phyloP scores from a whole-genome alignment of 2,797 vertebrate species.

The Hippopotamyrus pictus region DNA sequence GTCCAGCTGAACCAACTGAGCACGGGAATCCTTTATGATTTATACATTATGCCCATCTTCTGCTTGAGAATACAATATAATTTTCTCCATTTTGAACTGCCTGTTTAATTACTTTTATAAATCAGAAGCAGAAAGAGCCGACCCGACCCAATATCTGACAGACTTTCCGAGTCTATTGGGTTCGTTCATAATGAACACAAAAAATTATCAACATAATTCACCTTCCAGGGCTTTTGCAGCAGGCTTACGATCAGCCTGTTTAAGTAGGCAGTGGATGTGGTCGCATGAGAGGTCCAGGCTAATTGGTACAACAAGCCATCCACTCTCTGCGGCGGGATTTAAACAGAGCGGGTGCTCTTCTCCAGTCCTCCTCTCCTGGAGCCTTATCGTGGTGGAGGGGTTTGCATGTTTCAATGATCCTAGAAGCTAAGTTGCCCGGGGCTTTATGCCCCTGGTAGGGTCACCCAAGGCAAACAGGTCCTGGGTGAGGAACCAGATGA shows the following conservation, averaged over 20 bases:
- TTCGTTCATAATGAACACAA: background rate
- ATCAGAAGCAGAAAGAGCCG: background rate
- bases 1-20: background rate
- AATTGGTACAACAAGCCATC: background rate
- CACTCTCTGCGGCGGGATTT: background rate
- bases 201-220: background rate
- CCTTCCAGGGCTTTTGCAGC: background rate
- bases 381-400: too few species aligned
- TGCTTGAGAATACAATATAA: background rate
- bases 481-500: too few species aligned
- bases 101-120: background rate
- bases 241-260: background rate
- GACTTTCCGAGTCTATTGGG: background rate
- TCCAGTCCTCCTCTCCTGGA: too few species aligned
- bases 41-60: background rate
- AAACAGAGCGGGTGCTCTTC: background rate
- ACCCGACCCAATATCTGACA: background rate
- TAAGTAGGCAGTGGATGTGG: background rate
- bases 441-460: too few species aligned
- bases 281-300: background rate
- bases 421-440: too few species aligned
- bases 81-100: background rate
- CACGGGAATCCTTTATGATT: background rate
- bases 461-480: too few species aligned
- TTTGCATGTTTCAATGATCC: too few species aligned